Evolutionary conservation across 2,797 vertebrate species (phyloP), one percentile per base, ranked within the genome.

Genomic region (Pitangus sulphuratus): DNA sequence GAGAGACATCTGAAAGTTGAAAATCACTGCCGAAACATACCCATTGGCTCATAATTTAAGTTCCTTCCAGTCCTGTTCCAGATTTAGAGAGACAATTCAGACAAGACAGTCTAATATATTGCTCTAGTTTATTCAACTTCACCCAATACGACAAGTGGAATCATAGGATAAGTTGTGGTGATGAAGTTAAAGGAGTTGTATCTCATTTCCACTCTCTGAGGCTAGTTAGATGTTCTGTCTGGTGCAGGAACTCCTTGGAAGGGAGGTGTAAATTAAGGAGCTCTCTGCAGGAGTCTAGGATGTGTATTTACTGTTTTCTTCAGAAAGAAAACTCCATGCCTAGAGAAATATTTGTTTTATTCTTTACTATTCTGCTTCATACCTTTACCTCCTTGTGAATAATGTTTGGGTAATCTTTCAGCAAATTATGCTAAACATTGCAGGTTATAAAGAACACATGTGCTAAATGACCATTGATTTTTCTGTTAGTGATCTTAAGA

Each of bases 391-490:
- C 33, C 64, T 81, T n/a, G 37, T 2, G 4, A 93, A 62, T 19
- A 58, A 11, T 2, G 3, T 79, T 88, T 82, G 35, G 20, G 18
- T 75, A 90, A 93, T 94, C 61, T 89, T 95, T 84, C 54, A 89
- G 70, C 31, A 93, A 69, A 94, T 90, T 69, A 80, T 81, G 30
- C 40, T 81, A 87, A 96, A 77, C 24, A 87, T 60, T 75, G 17
- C 64, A 57, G 64, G 44, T 90, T 75, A 87, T 68, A 94, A 79
- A 58, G 74, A 74, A 65, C 45, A 88, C 24, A 16, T 45, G 45
- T n/a, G 30, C 28, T 72, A 85, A 86, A 85, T 51, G 81, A 90
- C 68, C 71, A 87, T 71, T 91, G 93, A 85, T 95, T 90, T 93
- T 96, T 89, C 75, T 8, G 11, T 89, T 86, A 84, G 57, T 44